A percentile compares a stretch with the other conserved stretches of the same genome.
Conservation (phyloP, 1,140 invertebrate genomes). For the Triops longicaudatus region DNA sequence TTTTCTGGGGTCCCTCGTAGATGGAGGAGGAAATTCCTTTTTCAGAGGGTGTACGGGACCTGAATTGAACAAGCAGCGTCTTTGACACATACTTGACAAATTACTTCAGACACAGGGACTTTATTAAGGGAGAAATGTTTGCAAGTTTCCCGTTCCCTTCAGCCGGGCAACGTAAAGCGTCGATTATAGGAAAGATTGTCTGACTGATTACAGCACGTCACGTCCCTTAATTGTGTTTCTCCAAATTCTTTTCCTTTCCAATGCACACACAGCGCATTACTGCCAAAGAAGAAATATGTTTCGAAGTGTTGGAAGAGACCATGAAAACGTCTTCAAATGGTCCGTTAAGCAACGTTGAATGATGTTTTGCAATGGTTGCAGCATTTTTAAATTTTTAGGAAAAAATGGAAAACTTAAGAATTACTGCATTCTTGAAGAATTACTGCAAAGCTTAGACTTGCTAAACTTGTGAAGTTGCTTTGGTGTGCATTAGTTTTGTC, state of each 20-base stretch:
- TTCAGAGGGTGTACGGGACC: not conserved
- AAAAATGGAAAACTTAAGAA: too few species aligned
- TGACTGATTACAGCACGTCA: not conserved
- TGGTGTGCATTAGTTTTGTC: too few species aligned
- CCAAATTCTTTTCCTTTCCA: not conserved
- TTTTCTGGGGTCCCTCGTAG: not conserved
- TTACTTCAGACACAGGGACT: not conserved
- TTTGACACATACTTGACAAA: constrained; percentile 15
- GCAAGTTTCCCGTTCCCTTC: not conserved
- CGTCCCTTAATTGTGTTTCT: not conserved
- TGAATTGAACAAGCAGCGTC: not conserved
- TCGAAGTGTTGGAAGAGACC: not conserved
- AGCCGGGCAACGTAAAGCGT: not conserved
- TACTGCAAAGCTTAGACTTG: too few species aligned
- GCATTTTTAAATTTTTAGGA: too few species aligned
- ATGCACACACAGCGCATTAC: not conserved
- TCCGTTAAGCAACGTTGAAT: too few species aligned
- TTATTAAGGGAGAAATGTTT: not conserved
- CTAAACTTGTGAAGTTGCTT: too few species aligned
- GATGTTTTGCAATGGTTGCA: too few species aligned
- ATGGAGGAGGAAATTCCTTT: not conserved
- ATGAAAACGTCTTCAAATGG: too few species aligned
- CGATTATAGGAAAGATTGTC: not conserved
- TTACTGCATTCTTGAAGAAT: too few species aligned
- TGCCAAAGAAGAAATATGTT: not conserved